Evolutionary conservation across 2,797 vertebrate genomes (phyloP).

Genomic region (Glyptemys insculpta): DNA sequence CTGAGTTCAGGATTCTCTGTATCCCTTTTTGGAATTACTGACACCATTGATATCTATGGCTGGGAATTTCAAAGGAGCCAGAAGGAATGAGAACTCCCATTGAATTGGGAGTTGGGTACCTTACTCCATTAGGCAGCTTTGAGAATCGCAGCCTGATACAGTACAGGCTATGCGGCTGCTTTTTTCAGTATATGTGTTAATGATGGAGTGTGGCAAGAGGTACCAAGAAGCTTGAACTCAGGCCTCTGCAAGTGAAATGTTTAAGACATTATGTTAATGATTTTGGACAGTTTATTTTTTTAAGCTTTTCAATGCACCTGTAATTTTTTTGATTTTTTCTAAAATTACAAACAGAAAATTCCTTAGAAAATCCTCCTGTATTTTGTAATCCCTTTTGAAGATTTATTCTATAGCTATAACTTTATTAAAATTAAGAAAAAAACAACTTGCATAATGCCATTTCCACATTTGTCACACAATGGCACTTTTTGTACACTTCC

Average conservation of each 20-base stretch:
- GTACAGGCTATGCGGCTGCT: neutral
- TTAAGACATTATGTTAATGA: neutral
- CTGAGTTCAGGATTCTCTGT: neutral
- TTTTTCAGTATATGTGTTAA: neutral
- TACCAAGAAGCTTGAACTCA: neutral
- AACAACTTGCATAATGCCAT: slow-evolving; percentile 93
- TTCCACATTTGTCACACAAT: slow-evolving; percentile 95
- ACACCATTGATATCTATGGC: neutral
- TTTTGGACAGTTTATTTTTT: neutral
- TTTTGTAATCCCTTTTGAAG: neutral
- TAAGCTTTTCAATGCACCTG: neutral
- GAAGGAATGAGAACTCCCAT: neutral
- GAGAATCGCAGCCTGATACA: neutral
- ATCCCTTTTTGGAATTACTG: neutral
- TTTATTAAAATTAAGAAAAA: neutral
- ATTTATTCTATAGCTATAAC: neutral
- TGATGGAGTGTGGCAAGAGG: neutral
- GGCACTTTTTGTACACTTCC: slow-evolving; percentile 94
- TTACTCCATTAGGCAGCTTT: neutral
- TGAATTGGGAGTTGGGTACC: neutral
- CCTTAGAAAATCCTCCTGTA: accelerated
- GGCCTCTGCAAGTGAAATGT: neutral
- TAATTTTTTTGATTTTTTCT: neutral
- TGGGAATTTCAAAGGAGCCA: neutral
- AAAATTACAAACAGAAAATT: neutral